phyloP scores from a whole-genome alignment of 2,888 invertebrate genomes.

The Dusona sp. region DNA sequence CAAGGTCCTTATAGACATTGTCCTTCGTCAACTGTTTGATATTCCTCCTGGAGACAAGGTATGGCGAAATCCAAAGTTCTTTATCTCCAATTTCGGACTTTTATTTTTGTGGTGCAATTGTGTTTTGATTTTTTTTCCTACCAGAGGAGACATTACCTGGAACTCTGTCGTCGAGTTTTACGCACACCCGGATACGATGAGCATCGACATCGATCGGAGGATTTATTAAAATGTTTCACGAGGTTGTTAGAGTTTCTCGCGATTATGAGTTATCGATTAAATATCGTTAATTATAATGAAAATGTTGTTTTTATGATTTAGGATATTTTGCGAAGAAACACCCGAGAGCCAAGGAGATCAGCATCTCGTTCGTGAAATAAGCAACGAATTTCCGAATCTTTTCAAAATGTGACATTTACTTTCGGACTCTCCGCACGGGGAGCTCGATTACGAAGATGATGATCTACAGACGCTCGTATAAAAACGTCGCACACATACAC shows the following conservation, averaged over 20 bases:
- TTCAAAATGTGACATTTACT: slow-evolving; percentile 83
- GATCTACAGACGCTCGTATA: slow-evolving; percentile 81
- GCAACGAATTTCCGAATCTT: slow-evolving; percentile 92
- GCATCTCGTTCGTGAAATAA: slow-evolving; percentile 91
- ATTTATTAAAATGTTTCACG: slow-evolving; percentile 93
- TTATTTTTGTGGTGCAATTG: not conserved
- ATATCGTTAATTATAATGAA: not conserved
- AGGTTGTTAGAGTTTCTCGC: slow-evolving; percentile 77
- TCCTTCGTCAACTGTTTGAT: slow-evolving; percentile 95
- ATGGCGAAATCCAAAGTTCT: slow-evolving; percentile 72
- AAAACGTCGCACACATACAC: slow-evolving; percentile 46
- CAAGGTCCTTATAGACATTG: slow-evolving; percentile 96
- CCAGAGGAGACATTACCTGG: slow-evolving; percentile 91
- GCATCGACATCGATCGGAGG: slow-evolving; percentile 92
- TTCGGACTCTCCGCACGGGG: slow-evolving; percentile 73
- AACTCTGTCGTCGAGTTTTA: slow-evolving; percentile 92
- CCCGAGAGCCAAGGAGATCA: slow-evolving; percentile 91
- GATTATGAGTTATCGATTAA: not conserved
- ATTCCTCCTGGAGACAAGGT: slow-evolving; percentile 94
- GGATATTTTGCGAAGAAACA: slow-evolving; percentile 94
- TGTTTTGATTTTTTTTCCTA: slow-evolving; percentile 24
- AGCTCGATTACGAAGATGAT: slow-evolving; percentile 77
- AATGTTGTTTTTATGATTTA: slow-evolving; percentile 68
- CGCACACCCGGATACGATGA: slow-evolving; percentile 93
- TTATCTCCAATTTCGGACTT: not conserved